Conservation (phyloP, 2,888 invertebrate species). For the Barypeithes pellucidus region DNA sequence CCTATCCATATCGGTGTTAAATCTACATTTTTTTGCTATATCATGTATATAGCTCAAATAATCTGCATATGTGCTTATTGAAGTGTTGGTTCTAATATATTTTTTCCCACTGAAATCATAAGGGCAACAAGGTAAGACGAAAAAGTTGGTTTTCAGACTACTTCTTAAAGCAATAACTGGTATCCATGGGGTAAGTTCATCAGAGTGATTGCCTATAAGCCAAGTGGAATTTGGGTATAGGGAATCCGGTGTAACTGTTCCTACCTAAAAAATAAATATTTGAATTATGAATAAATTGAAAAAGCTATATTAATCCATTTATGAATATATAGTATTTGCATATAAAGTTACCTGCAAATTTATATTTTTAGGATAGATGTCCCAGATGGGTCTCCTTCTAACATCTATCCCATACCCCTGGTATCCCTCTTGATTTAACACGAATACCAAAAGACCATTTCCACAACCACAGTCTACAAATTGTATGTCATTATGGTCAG, state of each 20-base stretch:
- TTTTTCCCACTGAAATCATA: conserved; percentile 92
- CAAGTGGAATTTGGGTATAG: conserved; percentile 86
- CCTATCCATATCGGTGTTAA: conserved; percentile 82
- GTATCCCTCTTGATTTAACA: conserved; percentile 89
- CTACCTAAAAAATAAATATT: conserved; percentile 71
- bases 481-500: conserved; percentile 65
- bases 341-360: conserved; percentile 80
- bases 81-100: conserved; percentile 82
- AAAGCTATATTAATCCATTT: too few species aligned
- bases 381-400: conserved; percentile 91
- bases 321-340: too few species aligned
- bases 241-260: conserved; percentile 76
- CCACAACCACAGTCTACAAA: conserved; percentile 98
- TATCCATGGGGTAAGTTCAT: conserved; percentile 99
- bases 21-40: conserved; percentile 82
- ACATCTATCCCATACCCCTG: conserved; percentile 89
- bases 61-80: conserved; percentile 84
- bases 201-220: conserved; percentile 99
- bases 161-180: conserved; percentile 91
- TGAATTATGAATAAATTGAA: not conserved
- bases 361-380: conserved; percentile 79
- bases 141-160: conserved; percentile 84
- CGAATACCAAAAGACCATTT: conserved; percentile 93
- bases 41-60: conserved; percentile 79
- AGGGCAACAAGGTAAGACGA: conserved; percentile 95